Percentiles rank a stretch among this genome's conserved stretches.
Evolutionary conservation across 2,888 invertebrate genomes (phyloP).

Genomic region (Drosophila pseudotakahashii): DNA sequence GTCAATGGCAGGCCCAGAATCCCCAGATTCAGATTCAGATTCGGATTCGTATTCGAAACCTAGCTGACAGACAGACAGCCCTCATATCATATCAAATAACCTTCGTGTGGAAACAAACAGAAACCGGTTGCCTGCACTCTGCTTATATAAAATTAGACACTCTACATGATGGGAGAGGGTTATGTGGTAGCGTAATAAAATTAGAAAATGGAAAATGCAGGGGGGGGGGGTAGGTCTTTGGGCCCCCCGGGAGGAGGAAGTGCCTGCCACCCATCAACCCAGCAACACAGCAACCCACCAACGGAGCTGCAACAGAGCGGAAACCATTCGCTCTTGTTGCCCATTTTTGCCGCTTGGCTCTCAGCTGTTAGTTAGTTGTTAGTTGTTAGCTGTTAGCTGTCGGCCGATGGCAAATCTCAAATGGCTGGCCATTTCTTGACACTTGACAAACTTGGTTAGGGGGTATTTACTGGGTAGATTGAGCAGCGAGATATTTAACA

Average conservation of each 20-base stretch:
- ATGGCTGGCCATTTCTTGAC: constrained; percentile 48
- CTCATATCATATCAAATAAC: constrained; percentile 76
- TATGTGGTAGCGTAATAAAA: constrained; percentile 47
- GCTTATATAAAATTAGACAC: constrained; percentile 31
- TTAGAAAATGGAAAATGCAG: constrained; percentile 45
- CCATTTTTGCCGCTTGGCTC: constrained; percentile 19
- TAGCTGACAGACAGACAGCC: constrained; percentile 22
- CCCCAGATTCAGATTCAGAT: constrained; percentile 2
- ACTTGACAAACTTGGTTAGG: constrained; percentile 39
- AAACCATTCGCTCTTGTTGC: constrained; percentile 48
- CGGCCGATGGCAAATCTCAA: constrained; percentile 29
- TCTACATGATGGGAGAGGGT: constrained; percentile 17
- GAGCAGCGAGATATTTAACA: neutral
- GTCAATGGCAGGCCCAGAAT: constrained; percentile 44
- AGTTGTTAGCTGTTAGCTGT: constrained; percentile 41
- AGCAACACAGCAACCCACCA: constrained; percentile 40
- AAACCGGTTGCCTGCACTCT: constrained; percentile 67
- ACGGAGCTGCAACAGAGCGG: constrained; percentile 57
- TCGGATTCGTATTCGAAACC: constrained; percentile 13
- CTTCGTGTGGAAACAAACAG: constrained; percentile 65
- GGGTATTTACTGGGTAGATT: constrained; percentile 13
- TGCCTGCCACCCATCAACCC: constrained; percentile 6
- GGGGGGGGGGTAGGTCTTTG: neutral
- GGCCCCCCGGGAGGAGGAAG: constrained; percentile 22
- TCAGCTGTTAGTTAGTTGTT: constrained; percentile 35